Evolutionary conservation across 1,140 invertebrate genomes (phyloP).

Genomic region (Pachyrhynchus sulphureomaculatus): DNA sequence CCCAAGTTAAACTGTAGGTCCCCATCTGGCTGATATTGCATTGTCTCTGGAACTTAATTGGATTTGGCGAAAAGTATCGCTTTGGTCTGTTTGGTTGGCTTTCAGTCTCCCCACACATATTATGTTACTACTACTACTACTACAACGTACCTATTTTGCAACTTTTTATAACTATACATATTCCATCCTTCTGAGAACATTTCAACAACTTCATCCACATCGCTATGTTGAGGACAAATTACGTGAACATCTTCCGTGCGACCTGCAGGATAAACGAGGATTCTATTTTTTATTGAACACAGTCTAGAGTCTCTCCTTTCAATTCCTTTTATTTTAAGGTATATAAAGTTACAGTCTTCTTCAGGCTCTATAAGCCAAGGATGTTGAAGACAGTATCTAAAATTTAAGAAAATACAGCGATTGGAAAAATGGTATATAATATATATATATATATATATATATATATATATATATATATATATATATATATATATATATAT

Average conservation of each 20-base stretch:
- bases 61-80: too few species aligned
- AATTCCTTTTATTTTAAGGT: conserved; percentile 67
- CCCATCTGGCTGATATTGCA: too few species aligned
- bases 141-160: conserved; percentile 45
- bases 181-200: conserved; percentile 77
- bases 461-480: too few species aligned
- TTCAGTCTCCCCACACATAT: too few species aligned
- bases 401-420: too few species aligned
- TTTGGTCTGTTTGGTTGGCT: too few species aligned
- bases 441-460: too few species aligned
- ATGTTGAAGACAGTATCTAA: conserved; percentile 63
- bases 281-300: conserved; percentile 70
- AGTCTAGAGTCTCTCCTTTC: conserved; percentile 59
- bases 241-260: conserved; percentile 59
- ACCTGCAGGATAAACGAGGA: conserved; percentile 71
- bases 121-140: too few species aligned
- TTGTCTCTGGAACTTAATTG: too few species aligned
- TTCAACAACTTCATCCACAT: conserved; percentile 59
- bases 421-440: too few species aligned
- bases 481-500: too few species aligned
- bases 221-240: conserved; percentile 61
- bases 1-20: too few species aligned
- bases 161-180: conserved; percentile 50
- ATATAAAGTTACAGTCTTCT: conserved; percentile 69
- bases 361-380: conserved; percentile 78